Evolutionary conservation across 2,888 invertebrate species (phyloP).

Genomic region (Pammene fasciana): DNA sequence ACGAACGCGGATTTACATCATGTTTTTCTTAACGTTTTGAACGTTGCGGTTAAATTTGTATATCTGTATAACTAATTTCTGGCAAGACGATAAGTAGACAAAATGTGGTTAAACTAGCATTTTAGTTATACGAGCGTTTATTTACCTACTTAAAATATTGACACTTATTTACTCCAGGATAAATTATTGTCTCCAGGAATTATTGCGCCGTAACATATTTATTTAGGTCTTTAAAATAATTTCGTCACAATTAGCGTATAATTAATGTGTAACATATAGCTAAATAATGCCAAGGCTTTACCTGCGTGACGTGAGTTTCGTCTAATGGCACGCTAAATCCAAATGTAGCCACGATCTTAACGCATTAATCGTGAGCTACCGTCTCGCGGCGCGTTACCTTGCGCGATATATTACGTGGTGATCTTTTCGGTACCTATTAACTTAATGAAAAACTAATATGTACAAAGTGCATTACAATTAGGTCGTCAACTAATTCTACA

Average conservation of each 20-base stretch:
- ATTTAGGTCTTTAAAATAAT: neutral
- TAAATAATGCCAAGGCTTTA: slow-evolving; percentile 40
- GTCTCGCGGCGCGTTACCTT: slow-evolving; percentile 5
- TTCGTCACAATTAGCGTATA: slow-evolving; percentile 30
- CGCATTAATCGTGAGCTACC: slow-evolving; percentile 40
- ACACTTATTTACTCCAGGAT: no score
- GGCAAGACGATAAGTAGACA: no score
- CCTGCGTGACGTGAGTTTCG: slow-evolving; percentile 39
- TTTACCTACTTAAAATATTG: no score
- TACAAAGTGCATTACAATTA: slow-evolving; percentile 21
- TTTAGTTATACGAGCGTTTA: no score
- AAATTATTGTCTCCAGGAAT: no score
- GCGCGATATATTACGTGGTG: slow-evolving; percentile 33
- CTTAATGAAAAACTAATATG: slow-evolving; percentile 7
- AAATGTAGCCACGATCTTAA: slow-evolving; percentile 41
- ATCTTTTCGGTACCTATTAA: slow-evolving; percentile 37
- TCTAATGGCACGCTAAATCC: slow-evolving; percentile 41
- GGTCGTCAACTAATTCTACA: neutral
- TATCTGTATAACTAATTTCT: no score
- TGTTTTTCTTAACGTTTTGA: slow-evolving; percentile 45
- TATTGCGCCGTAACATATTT: neutral
- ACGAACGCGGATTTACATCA: slow-evolving; percentile 47
- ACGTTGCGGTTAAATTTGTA: slow-evolving; percentile 37
- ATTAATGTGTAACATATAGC: slow-evolving; percentile 33
- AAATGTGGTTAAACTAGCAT: no score